A percentile compares a stretch with the other conserved stretches of the same genome.
Conservation (phyloP, 2,797 vertebrate genomes). For the Pipistrellus pipistrellus region DNA sequence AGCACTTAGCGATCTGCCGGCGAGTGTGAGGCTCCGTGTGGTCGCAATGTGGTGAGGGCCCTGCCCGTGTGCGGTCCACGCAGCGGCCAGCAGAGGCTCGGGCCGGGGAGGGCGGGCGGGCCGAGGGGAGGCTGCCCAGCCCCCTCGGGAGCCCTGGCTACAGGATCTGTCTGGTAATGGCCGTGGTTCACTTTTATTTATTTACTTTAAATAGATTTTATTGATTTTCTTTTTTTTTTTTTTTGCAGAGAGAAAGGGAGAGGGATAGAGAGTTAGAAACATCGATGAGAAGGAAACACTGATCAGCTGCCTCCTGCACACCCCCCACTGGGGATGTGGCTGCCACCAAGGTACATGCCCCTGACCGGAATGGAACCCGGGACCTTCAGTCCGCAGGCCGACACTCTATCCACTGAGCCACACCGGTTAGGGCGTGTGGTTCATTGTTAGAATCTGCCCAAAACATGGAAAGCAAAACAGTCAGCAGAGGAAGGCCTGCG, state of each 20-base stretch:
- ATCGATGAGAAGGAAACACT: no score
- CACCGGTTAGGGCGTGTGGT: not conserved
- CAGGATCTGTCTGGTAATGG: not conserved
- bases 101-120: not conserved
- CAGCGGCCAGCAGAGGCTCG: rapidly evolving
- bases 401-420: no score
- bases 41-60: not conserved
- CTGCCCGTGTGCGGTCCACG: not conserved
- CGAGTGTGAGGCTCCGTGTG: not conserved
- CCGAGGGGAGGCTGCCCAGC: rapidly evolving
- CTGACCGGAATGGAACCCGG: no score
- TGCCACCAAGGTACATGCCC: no score
- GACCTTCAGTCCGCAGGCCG: no score
- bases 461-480: slow-evolving; percentile 53
- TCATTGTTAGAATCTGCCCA: slow-evolving; percentile 63
- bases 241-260: no score
- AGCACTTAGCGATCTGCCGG: not conserved
- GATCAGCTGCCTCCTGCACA: no score
- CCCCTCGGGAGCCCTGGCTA: not conserved
- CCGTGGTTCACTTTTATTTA: slow-evolving; percentile 46
- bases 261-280: no score
- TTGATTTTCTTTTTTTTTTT: no score
- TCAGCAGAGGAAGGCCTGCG: slow-evolving; percentile 4
- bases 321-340: no score
- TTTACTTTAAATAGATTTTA: no score